These are phyloP conservation scores for Drosophila truncata DNA, from an alignment of 1,140 invertebrate genomes.

Conservation along the genomic window DNA sequence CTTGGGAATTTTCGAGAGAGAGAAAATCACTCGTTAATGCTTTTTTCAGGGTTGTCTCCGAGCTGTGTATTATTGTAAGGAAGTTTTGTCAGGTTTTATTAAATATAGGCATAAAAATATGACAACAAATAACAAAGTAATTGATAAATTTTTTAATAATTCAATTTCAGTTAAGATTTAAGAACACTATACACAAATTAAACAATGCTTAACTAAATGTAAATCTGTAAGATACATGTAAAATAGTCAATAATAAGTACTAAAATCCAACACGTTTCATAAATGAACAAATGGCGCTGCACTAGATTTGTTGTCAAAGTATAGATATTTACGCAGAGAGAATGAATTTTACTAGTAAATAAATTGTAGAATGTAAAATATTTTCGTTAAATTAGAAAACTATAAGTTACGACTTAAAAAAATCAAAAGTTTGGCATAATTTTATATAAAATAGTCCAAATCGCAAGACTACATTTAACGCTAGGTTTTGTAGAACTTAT, in stretches of 20 bases:
- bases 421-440: background rate
- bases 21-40: background rate
- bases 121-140: background rate
- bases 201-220: background rate
- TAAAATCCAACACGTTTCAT: background rate
- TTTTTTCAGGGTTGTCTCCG: conserved; percentile 4
- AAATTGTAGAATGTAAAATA: background rate
- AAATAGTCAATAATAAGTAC: background rate
- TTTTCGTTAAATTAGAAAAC: background rate
- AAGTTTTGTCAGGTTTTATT: background rate
- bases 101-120: background rate
- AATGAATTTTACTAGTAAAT: background rate
- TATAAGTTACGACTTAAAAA: background rate
- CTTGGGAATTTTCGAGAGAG: background rate
- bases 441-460: too few species aligned
- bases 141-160: background rate
- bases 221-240: background rate
- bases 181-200: background rate
- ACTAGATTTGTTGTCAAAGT: too few species aligned
- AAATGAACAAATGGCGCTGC: conserved; percentile 1
- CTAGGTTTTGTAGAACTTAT: background rate
- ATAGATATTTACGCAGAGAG: too few species aligned
- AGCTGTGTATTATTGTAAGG: background rate
- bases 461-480: background rate
- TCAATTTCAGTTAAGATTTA: background rate